Evolutionary conservation across 2,113 vertebrate species (phyloP).

Genomic region (Ramphastos sulfuratus): DNA sequence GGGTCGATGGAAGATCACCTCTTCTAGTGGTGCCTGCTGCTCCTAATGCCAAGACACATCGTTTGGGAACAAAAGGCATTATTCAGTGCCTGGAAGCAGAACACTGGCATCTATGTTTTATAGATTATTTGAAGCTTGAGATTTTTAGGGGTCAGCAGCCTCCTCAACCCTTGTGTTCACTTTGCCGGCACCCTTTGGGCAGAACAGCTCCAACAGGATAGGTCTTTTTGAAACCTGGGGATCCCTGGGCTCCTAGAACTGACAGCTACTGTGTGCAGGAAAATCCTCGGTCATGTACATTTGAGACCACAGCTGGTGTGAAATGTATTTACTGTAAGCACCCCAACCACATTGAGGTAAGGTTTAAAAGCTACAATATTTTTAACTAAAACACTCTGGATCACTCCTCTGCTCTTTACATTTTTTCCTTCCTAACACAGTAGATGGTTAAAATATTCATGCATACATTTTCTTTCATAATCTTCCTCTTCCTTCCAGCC

Average conservation of each 20-base stretch:
- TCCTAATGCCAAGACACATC: neutral
- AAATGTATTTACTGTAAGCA: slow-evolving; percentile 40
- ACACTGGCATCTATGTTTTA: slow-evolving; percentile 61
- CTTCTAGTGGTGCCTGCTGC: neutral
- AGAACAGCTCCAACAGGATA: neutral
- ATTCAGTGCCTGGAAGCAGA: slow-evolving; percentile 36
- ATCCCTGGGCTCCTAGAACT: neutral
- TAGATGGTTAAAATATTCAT: slow-evolving; percentile 14
- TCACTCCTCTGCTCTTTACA: slow-evolving; percentile 21
- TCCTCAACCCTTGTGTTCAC: slow-evolving; percentile 5
- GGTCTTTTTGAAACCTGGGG: slow-evolving; percentile 33
- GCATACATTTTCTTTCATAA: slow-evolving; percentile 4
- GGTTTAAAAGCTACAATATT: slow-evolving; percentile 28
- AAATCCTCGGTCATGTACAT: neutral
- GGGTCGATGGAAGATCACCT: slow-evolving; percentile 13
- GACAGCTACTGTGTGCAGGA: neutral
- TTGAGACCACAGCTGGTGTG: slow-evolving; percentile 29
- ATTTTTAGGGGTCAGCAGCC: slow-evolving; percentile 57
- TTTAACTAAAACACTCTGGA: slow-evolving; percentile 44
- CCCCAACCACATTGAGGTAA: slow-evolving; percentile 9
- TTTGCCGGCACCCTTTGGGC: slow-evolving; percentile 29
- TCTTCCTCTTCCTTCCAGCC: slow-evolving; percentile 10
- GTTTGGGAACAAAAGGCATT: slow-evolving; percentile 57
- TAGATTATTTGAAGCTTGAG: slow-evolving; percentile 49
- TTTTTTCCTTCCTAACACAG: slow-evolving; percentile 31